Conservation (phyloP, 2,113 vertebrate genomes). For the Chroicocephalus ridibundus region DNA sequence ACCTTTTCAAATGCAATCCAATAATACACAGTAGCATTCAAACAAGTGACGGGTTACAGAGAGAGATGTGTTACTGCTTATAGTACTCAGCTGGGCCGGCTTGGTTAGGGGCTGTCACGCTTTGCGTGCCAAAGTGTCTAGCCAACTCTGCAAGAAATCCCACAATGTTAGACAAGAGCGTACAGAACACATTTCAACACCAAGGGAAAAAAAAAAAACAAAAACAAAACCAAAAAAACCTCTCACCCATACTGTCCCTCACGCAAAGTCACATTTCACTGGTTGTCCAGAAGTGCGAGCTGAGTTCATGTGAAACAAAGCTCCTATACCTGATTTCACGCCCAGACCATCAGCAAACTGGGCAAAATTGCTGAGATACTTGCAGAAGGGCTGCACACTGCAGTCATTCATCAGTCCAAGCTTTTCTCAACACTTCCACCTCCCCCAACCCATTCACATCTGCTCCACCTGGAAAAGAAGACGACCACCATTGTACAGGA, state of each 20-base stretch:
- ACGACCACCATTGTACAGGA: background rate
- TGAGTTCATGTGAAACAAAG: conserved; percentile 22
- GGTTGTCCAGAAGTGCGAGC: background rate
- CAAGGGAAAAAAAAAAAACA: rapidly evolving
- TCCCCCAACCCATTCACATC: background rate
- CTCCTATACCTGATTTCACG: conserved; percentile 26
- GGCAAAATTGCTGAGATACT: background rate
- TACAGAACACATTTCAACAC: conserved; percentile 42
- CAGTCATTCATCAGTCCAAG: background rate
- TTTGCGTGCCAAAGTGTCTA: conserved; percentile 57
- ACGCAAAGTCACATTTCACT: background rate
- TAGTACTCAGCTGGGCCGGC: conserved; percentile 35
- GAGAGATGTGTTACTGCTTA: conserved; percentile 45
- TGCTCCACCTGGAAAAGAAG: conserved; percentile 12
- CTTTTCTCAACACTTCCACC: background rate
- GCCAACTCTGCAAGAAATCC: conserved; percentile 65
- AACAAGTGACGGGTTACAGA: conserved; percentile 48
- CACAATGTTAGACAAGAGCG: conserved; percentile 41
- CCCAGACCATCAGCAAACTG: background rate
- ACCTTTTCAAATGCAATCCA: conserved; percentile 51
- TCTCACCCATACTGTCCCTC: background rate
- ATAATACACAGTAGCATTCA: conserved; percentile 65
- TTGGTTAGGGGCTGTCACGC: conserved; percentile 50
- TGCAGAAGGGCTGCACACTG: background rate
- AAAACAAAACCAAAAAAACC: background rate